Evolutionary conservation across 2,888 invertebrate species (phyloP), one percentile per base, ranked within the genome.

Genomic region (Caenorhabditis sp.): DNA sequence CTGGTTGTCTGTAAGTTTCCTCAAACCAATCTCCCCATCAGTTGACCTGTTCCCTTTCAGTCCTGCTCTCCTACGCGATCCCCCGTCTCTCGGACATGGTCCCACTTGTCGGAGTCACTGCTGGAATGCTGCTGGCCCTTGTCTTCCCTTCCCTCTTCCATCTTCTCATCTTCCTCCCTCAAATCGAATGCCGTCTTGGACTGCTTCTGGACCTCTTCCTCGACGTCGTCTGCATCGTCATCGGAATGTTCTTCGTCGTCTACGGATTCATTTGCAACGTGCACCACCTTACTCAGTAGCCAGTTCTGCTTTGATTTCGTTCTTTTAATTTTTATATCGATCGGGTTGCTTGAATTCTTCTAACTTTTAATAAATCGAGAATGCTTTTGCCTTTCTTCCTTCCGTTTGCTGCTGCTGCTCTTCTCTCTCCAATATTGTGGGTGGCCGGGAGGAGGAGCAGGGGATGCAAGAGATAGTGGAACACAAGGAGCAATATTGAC

Each of bases 1-100:
- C 93, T 95, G 35, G 92, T 95, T 78, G 96, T 96, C 60, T 96
- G 97, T 97, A 93, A 95, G 96, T 95, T 67, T 11, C 18, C n/a
- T 18, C 13, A 9, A 15, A n/a, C n/a, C 40, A 40, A 40, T 2
- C 40, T 5, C 40, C 13, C 11, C 6, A n/a, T n/a, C n/a, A n/a
- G n/a, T n/a, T n/a, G n/a, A n/a, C n/a, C n/a, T n/a, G n/a, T n/a
- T 67, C 24, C 15, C 26, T 80, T 89, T 69, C 83, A 89, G 90
- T 91, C 69, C 58, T 78, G n/a, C 71, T 90, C 32, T 89, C 90
- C 13, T 77, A 88, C 44, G 84, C 85, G 13, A 88, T 91, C 47
- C 90, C 91, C 3, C 88, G 91, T 32, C 82, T 91, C 35, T 88
- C 90, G 26, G 84, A 87, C 56, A 91, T 91, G 76, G 90, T 91